Conservation (phyloP, 92 coral and sea anemone species). For the Phymanthus crucifer region DNA sequence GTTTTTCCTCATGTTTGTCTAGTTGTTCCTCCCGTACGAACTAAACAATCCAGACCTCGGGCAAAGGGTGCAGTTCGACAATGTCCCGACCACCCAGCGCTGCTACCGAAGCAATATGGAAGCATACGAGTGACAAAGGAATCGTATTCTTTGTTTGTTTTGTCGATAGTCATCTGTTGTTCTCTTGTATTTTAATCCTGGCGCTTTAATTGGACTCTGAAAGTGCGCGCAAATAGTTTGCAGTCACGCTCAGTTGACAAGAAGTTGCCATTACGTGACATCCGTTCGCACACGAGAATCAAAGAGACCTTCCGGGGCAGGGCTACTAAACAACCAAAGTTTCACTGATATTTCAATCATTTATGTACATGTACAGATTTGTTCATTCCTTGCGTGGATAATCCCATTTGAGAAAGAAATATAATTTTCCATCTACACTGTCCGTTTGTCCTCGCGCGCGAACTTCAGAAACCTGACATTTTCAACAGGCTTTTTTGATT, state of each 20-base stretch:
- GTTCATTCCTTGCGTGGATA: not conserved
- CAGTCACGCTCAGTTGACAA: not conserved
- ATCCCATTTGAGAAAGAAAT: not conserved
- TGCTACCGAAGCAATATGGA: not conserved
- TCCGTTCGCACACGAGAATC: not conserved
- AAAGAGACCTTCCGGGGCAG: slow-evolving; percentile 4
- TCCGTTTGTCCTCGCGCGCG: not conserved
- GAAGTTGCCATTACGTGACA: not conserved
- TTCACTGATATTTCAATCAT: not conserved
- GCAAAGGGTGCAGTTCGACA: not conserved
- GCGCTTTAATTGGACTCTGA: not conserved
- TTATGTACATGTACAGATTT: slow-evolving; percentile 4
- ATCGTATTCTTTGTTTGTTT: not conserved
- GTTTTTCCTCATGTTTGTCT: not conserved
- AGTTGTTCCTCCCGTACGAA: not conserved
- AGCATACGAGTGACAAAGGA: not conserved
- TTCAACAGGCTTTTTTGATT: not conserved
- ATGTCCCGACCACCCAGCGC: not conserved
- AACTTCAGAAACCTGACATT: not conserved
- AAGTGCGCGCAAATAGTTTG: not conserved
- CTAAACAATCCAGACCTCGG: slow-evolving; percentile 8
- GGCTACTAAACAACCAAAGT: not conserved
- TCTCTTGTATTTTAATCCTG: not conserved
- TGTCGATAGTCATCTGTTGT: not conserved
- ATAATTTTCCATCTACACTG: not conserved